Conservation (phyloP, 2,797 vertebrate species). For the Platyrinchus mystaceus region DNA sequence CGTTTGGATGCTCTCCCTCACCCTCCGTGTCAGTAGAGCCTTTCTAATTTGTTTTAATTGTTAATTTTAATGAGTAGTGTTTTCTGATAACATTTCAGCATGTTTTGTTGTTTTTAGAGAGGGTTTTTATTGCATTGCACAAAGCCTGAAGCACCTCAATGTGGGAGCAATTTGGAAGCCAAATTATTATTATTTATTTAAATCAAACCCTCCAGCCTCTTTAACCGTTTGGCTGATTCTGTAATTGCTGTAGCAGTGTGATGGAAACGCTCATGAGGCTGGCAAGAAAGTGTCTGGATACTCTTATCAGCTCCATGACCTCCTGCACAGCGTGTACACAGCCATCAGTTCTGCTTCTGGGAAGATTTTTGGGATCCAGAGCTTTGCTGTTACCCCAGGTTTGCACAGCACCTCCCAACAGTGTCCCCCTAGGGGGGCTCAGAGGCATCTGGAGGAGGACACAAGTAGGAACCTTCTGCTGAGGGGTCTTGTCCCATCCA, state of each 20-base stretch:
- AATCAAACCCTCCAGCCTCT: slow-evolving; percentile 63
- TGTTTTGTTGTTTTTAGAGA: slow-evolving; percentile 38
- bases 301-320: neutral
- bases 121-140: slow-evolving; percentile 42
- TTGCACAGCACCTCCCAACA: neutral
- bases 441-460: neutral
- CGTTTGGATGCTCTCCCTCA: slow-evolving; percentile 39
- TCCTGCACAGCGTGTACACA: neutral
- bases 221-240: slow-evolving; percentile 37
- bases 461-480: neutral
- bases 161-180: slow-evolving; percentile 66
- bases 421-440: neutral
- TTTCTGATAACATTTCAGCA: slow-evolving; percentile 57
- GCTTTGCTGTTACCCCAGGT: neutral
- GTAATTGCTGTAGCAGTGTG: neutral
- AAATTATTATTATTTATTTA: slow-evolving; percentile 72
- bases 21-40: slow-evolving; percentile 6
- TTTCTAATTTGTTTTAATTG: slow-evolving; percentile 72
- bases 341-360: neutral
- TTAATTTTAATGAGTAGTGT: slow-evolving; percentile 62
- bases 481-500: accelerated
- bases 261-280: neutral
- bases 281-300: neutral
- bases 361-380: neutral
- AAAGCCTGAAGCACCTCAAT: slow-evolving; percentile 64